Conservation (phyloP, 2,113 vertebrate species). For the Psittacus erithacus region DNA sequence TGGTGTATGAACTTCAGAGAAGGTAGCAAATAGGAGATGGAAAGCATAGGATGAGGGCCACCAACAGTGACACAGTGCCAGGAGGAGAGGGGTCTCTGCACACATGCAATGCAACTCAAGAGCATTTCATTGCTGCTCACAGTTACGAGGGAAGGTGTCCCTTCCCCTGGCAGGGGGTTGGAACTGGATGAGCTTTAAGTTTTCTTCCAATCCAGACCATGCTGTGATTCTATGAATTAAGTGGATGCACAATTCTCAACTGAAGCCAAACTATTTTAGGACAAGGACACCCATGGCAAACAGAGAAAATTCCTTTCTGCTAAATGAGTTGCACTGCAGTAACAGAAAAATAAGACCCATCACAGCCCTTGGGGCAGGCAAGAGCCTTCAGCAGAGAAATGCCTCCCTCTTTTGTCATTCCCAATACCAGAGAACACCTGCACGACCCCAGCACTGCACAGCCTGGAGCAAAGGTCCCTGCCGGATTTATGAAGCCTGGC, state of each 20-base stretch:
- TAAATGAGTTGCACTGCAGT: not conserved
- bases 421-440: not conserved
- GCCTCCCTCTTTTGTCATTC: not conserved
- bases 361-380: not conserved
- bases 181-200: not conserved
- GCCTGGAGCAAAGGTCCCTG: not conserved
- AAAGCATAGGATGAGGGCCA: not conserved
- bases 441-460: not conserved
- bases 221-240: not conserved
- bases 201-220: not conserved
- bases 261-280: not conserved
- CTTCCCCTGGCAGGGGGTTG: not conserved
- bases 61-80: not conserved
- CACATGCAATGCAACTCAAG: too few relatives aligned
- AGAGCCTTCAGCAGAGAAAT: not conserved
- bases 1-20: not conserved
- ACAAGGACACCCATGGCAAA: not conserved
- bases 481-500: not conserved
- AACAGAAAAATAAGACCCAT: not conserved
- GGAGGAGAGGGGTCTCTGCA: not conserved
- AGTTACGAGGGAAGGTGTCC: not conserved
- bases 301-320: not conserved
- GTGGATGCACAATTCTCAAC: not conserved
- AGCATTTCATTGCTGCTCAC: not conserved
- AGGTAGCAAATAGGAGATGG: accelerated